phyloP scores from a whole-genome alignment of 2,888 invertebrate species.

The Agrotis ipsilon region DNA sequence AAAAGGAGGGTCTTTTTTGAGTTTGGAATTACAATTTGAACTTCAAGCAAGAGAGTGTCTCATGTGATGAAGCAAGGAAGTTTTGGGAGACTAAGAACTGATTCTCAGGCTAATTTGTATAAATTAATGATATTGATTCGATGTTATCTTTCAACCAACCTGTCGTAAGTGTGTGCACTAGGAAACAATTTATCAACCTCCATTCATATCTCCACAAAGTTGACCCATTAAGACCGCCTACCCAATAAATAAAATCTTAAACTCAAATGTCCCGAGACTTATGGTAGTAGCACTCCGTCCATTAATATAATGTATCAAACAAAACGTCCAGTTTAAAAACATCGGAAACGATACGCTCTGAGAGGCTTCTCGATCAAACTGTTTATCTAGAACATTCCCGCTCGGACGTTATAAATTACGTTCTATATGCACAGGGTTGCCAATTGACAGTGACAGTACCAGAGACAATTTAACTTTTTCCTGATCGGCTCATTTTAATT shows the following conservation, averaged over 20 bases:
- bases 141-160: constrained; percentile 19
- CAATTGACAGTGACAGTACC: constrained; percentile 65
- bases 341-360: constrained; percentile 73
- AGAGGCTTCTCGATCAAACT: constrained; percentile 81
- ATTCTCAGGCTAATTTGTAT: neutral
- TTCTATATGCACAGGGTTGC: constrained; percentile 70
- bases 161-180: constrained; percentile 42
- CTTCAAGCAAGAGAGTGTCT: neutral
- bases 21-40: no score
- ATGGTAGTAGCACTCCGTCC: constrained; percentile 72
- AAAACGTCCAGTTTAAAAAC: constrained; percentile 79
- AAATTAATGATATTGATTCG: neutral
- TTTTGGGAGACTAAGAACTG: neutral
- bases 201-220: constrained; percentile 51
- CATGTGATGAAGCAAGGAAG: no score
- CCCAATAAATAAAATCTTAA: constrained; percentile 57
- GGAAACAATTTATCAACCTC: constrained; percentile 52
- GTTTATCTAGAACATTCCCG: constrained; percentile 78
- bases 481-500: constrained; percentile 35
- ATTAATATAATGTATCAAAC: constrained; percentile 83
- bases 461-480: constrained; percentile 41
- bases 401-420: constrained; percentile 67
- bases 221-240: constrained; percentile 56
- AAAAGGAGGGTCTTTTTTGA: neutral
- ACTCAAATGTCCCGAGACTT: constrained; percentile 73